These are phyloP conservation scores for Mactromeris polynyma DNA, from an alignment of 2,888 invertebrate species.

Conservation along the genomic window DNA sequence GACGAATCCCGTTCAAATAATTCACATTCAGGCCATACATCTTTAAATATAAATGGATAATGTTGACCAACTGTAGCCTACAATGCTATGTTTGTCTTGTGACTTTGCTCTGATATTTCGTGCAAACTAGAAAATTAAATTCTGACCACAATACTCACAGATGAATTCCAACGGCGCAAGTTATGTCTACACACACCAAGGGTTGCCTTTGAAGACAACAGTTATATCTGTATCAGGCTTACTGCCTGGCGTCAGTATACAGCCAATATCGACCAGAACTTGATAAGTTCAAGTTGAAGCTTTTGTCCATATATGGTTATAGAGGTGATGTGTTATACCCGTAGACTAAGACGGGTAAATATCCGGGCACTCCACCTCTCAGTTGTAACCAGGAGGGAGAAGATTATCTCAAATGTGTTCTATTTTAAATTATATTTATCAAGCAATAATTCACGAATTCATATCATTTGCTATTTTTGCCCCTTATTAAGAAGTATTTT, in stretches of 20 bases:
- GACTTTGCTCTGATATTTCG: too few species aligned
- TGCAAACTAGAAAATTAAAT: too few species aligned
- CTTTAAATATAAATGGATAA: too few species aligned
- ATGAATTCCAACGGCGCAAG: too few species aligned
- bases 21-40: too few species aligned
- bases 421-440: conserved; percentile 38
- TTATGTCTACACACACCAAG: too few species aligned
- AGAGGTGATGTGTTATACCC: neutral
- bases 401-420: neutral
- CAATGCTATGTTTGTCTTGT: too few species aligned
- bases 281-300: neutral
- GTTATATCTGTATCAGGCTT: neutral
- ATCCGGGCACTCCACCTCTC: conserved; percentile 19
- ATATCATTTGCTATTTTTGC: neutral
- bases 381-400: neutral
- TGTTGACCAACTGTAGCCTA: too few species aligned
- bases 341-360: neutral
- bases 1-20: too few species aligned
- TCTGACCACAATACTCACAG: too few species aligned
- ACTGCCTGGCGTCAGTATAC: neutral
- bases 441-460: conserved; percentile 16
- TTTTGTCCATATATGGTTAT: neutral
- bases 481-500: conserved; percentile 8
- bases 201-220: too few species aligned
- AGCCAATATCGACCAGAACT: neutral